Percentiles rank a stretch among this genome's conserved stretches.
These are phyloP conservation scores for Zaprionus ghesquierei DNA, from an alignment of 1,140 invertebrate species.

Conservation along the genomic window DNA sequence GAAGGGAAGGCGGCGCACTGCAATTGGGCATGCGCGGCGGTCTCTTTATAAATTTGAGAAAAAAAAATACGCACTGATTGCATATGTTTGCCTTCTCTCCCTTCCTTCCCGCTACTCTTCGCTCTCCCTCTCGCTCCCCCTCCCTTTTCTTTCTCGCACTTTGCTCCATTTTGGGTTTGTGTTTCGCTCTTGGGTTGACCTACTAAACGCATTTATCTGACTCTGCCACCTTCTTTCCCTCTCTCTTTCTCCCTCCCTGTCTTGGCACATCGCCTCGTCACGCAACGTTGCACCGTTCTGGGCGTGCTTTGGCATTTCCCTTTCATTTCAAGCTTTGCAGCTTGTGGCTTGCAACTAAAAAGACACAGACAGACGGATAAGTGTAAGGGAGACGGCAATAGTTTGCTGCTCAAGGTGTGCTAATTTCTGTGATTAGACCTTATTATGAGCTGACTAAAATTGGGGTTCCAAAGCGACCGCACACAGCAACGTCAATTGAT, in stretches of 20 bases:
- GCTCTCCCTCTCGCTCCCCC: not conserved
- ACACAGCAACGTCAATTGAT: slow-evolving; percentile 13
- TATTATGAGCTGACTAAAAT: slow-evolving; percentile 22
- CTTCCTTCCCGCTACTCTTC: not conserved
- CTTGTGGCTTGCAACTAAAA: not conserved
- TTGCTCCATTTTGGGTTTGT: not conserved
- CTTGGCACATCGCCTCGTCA: slow-evolving; percentile 51
- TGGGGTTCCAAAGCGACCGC: slow-evolving; percentile 13
- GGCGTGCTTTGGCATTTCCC: slow-evolving; percentile 72
- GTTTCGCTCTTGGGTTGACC: slow-evolving; percentile 25
- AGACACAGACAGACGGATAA: not conserved
- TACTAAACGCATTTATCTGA: slow-evolving; percentile 38
- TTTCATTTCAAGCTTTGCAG: slow-evolving; percentile 44
- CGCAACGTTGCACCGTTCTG: slow-evolving; percentile 63
- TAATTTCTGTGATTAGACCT: slow-evolving; percentile 54
- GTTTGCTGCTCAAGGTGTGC: slow-evolving; percentile 37
- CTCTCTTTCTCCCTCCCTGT: slow-evolving; percentile 1
- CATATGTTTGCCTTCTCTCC: slow-evolving; percentile 9
- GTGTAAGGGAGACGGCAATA: not conserved
- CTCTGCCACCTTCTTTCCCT: not conserved
- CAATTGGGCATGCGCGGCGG: slow-evolving; percentile 76
- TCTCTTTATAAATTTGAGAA: slow-evolving; percentile 51
- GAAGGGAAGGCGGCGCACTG: slow-evolving; percentile 12
- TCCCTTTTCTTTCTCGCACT: not conserved
- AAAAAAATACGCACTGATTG: slow-evolving; percentile 60